phyloP scores from a whole-genome alignment of 2,888 invertebrate genomes.

The Saturnia japonica region DNA sequence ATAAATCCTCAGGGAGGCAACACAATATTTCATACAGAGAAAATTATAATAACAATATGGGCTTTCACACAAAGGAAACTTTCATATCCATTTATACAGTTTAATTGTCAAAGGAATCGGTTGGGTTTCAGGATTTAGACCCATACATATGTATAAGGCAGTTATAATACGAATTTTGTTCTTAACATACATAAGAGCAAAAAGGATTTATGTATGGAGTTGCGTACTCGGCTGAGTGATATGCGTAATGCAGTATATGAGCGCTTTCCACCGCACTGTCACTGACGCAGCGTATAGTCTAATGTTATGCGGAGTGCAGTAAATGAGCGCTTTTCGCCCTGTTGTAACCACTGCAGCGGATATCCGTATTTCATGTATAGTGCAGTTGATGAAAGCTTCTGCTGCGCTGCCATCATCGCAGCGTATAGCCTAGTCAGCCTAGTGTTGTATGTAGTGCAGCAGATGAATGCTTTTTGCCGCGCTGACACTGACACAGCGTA shows the following conservation, averaged over 20 bases:
- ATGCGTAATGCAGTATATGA: background rate
- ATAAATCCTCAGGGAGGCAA: constrained; percentile 21
- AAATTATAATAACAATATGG: constrained; percentile 22
- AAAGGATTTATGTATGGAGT: background rate
- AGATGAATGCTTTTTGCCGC: no score
- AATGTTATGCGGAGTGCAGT: no score
- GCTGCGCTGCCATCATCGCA: no score
- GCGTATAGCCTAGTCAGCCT: no score
- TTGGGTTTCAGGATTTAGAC: constrained; percentile 12
- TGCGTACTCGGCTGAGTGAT: background rate
- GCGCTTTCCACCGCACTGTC: background rate
- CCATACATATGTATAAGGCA: background rate
- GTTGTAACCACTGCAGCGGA: no score
- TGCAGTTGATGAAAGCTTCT: no score
- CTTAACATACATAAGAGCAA: background rate
- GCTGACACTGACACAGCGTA: no score
- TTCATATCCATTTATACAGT: constrained; percentile 19
- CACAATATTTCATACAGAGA: constrained; percentile 20
- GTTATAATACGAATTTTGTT: constrained; percentile 1
- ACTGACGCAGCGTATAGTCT: constrained; percentile 1
- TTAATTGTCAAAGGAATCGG: constrained; percentile 24
- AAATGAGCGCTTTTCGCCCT: no score
- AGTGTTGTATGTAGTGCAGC: no score
- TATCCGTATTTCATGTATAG: no score
- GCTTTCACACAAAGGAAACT: constrained; percentile 18